Percentiles rank a stretch among this genome's conserved stretches.
phyloP scores from a whole-genome alignment of 2,113 vertebrate species.

The Nycticryphes semicollaris region DNA sequence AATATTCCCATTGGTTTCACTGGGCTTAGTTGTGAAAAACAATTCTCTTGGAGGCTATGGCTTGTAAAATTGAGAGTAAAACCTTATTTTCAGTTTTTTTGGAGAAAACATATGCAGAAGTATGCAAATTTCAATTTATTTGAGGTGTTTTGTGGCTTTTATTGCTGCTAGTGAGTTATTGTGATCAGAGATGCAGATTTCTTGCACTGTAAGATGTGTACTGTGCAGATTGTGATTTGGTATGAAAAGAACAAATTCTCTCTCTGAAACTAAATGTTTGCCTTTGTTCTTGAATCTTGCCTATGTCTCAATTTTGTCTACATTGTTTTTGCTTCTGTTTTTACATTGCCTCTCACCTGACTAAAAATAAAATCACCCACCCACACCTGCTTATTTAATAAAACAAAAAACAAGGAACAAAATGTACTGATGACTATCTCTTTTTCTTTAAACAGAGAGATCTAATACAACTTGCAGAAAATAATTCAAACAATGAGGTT shows the following conservation, averaged over 20 bases:
- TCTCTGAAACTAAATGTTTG: neutral
- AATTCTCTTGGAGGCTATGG: neutral
- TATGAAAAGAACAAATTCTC: neutral
- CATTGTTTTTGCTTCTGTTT: neutral
- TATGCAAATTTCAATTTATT: neutral
- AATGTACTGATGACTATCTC: neutral
- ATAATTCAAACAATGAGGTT: neutral
- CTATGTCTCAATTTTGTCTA: neutral
- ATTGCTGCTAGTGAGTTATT: neutral
- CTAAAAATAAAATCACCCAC: neutral
- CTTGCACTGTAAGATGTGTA: neutral
- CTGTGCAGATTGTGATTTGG: neutral
- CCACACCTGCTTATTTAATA: neutral
- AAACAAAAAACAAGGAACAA: neutral
- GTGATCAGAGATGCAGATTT: neutral
- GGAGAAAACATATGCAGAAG: accelerated
- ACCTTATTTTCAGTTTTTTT: neutral
- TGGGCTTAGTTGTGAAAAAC: neutral
- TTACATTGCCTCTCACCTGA: neutral
- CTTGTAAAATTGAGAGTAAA: neutral
- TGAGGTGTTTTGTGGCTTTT: neutral
- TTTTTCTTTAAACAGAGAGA: neutral
- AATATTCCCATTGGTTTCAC: neutral
- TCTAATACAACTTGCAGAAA: neutral
- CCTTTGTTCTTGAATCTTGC: neutral